These are phyloP conservation scores for Siniperca knerii DNA, from an alignment of 2,113 vertebrate genomes.

Conservation along the genomic window DNA sequence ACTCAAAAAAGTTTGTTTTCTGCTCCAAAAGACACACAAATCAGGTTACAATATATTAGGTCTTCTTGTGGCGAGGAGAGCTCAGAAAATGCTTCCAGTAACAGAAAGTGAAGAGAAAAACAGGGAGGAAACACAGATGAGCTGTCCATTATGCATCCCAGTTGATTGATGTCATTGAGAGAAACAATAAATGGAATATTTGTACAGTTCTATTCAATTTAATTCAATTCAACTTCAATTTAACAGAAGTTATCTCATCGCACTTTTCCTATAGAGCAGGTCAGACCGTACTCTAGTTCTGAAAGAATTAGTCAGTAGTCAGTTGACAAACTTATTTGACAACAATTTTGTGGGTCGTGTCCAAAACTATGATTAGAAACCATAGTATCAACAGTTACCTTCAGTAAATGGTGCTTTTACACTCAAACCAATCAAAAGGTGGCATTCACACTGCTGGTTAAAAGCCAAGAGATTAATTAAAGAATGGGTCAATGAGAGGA, in stretches of 20 bases:
- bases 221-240: too few relatives aligned
- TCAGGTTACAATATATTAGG: background rate
- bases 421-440: background rate
- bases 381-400: background rate
- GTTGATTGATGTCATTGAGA: background rate
- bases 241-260: too few relatives aligned
- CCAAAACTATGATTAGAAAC: background rate
- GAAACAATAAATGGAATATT: background rate
- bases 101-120: background rate
- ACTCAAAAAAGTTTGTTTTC: background rate
- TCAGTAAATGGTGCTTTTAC: background rate
- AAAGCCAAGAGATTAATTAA: slow-evolving; percentile 15
- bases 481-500: background rate
- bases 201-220: too few relatives aligned
- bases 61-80: background rate
- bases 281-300: background rate
- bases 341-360: too few relatives aligned
- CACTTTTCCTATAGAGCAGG: too few relatives aligned
- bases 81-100: too few relatives aligned
- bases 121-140: background rate
- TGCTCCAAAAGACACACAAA: background rate
- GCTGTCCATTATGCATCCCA: background rate
- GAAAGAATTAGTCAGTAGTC: background rate
- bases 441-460: background rate
- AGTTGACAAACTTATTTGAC: too few relatives aligned